Percentiles rank a stretch among this genome's conserved stretches.
Evolutionary conservation across 2,113 vertebrate species (phyloP).

Genomic region (Bucco capensis): DNA sequence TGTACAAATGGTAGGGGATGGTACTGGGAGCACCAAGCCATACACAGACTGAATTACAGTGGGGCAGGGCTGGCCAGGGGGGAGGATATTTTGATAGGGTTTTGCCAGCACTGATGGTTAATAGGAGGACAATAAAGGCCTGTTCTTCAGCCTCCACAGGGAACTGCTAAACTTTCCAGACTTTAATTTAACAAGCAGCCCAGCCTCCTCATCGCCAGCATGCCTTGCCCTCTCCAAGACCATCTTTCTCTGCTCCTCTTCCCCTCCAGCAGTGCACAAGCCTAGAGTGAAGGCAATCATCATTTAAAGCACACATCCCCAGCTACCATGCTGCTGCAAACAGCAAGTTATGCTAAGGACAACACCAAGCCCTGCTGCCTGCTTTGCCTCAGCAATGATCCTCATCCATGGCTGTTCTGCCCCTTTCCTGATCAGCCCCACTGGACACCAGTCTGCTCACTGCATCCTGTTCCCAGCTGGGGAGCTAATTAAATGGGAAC

Average conservation of each 20-base stretch:
- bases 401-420: not conserved
- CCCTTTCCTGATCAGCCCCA: not conserved
- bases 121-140: not conserved
- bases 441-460: not conserved
- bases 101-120: not conserved
- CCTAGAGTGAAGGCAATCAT: not conserved
- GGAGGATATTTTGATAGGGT: not conserved
- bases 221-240: not conserved
- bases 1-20: not conserved
- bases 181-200: not conserved
- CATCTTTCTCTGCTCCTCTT: not conserved
- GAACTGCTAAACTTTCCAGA: not conserved
- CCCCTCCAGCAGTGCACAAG: not conserved
- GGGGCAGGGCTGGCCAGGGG: not conserved
- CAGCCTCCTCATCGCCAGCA: not conserved
- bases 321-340: not conserved
- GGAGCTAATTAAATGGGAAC: not conserved
- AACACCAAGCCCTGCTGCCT: not conserved
- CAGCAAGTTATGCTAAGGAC: not conserved
- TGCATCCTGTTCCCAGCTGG: fast-evolving
- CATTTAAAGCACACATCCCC: not conserved
- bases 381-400: not conserved
- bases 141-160: not conserved
- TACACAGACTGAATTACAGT: not conserved
- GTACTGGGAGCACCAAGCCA: not conserved